Evolutionary conservation across 2,888 invertebrate genomes (phyloP), one percentile per base, ranked within the genome.

Genomic region (Coelogynopora nodosa): DNA sequence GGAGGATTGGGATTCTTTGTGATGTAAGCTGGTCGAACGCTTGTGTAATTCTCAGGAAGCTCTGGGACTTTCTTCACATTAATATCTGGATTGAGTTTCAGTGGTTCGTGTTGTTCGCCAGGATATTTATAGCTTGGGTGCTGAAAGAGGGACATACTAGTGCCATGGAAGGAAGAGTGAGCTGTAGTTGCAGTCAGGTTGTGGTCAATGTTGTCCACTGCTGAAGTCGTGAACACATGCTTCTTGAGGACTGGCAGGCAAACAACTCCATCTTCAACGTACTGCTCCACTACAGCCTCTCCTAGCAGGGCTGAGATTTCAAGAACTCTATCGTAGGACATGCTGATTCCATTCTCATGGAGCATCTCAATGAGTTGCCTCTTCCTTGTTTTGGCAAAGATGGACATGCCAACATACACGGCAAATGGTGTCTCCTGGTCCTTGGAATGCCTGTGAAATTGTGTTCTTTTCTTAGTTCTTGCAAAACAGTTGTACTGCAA

Each of bases 281-380:
- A 81, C 67, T 84, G 49, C 18, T 80, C 84, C 10, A 84, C 67
- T 82, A 67, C 84, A 18, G 84, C 31, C 23, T 84, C 84, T 30
- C 84, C 84, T 67, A 82, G 27, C 84, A 82, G 67, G 18, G 67
- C 84, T 31, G 89, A 88, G 23, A 89, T 87, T 80, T 88, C 88
- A 18, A 89, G 84, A 0, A 89, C 89, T 30, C 89, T 84, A 28
- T 89, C 88, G 87, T 89, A 89, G 26, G 88, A 89, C 85, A 89
- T 88, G 49, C 88, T 86, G 0, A 89, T 27, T 18, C 89, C 89
- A 83, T 88, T 86, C 18, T 88, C 88, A 84, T 86, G 81, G 23
- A 88, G 67, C 87, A 80, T 87, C 0, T 88, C 88, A 2, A 89
- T 86, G 0, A 89, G 67, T 67, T 85, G 28, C 74, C 88, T 84